Conservation (phyloP, 2,797 vertebrate genomes). For the Schizothorax lantsangensis region DNA sequence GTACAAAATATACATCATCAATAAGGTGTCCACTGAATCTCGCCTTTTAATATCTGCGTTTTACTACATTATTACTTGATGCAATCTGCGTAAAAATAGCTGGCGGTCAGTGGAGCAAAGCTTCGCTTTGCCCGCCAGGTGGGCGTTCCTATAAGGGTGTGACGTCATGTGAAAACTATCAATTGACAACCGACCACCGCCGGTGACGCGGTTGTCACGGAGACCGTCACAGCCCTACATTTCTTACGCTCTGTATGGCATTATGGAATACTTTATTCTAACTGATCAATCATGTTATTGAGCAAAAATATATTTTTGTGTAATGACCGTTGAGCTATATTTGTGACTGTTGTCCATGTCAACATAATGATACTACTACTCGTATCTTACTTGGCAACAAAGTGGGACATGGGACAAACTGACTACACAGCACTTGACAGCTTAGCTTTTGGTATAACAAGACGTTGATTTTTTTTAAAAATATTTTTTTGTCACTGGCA, state of each 20-base stretch:
- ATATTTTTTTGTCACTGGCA: neutral
- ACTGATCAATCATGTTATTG: neutral
- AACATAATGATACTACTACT: neutral
- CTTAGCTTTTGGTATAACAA: slow-evolving; percentile 57
- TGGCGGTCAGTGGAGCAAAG: too few relatives aligned
- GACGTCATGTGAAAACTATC: too few relatives aligned
- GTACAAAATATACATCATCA: too few relatives aligned
- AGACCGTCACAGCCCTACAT: neutral
- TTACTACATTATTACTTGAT: too few relatives aligned
- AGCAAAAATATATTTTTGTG: neutral
- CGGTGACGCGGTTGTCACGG: too few relatives aligned
- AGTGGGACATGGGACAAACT: neutral
- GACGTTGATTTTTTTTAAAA: neutral
- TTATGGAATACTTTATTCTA: neutral
- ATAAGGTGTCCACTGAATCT: too few relatives aligned
- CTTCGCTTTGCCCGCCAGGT: too few relatives aligned
- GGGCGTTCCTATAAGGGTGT: too few relatives aligned
- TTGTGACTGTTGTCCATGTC: neutral
- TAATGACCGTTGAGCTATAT: neutral
- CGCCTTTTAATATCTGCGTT: too few relatives aligned
- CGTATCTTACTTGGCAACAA: neutral
- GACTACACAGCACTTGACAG: neutral
- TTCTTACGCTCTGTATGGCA: neutral
- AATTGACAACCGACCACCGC: too few relatives aligned
- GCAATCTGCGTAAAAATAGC: too few relatives aligned